phyloP scores from a whole-genome alignment of 2,888 invertebrate species.

The Ctena decussata region DNA sequence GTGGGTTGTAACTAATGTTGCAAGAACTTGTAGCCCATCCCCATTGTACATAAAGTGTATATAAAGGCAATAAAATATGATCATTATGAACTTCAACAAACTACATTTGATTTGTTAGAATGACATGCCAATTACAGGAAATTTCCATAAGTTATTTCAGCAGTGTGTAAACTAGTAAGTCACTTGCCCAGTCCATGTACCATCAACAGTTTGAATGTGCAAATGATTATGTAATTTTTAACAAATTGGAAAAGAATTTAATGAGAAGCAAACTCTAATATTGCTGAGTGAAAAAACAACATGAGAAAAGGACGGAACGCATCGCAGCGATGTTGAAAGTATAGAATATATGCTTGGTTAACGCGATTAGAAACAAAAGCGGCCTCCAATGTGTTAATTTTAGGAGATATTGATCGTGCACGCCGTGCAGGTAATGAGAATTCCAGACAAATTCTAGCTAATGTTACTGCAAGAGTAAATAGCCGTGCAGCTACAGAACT shows the following conservation, averaged over 20 bases:
- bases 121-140: neutral
- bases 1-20: no score
- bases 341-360: neutral
- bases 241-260: neutral
- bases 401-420: neutral
- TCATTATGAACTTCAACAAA: neutral
- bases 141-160: neutral
- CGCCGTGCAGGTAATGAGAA: neutral
- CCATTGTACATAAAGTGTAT: no score
- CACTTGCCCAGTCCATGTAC: neutral
- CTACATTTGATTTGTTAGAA: neutral
- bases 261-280: neutral
- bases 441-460: neutral
- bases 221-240: neutral
- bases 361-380: neutral
- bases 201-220: neutral
- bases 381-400: neutral
- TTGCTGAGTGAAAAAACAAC: neutral
- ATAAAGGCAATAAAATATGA: no score
- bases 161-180: neutral
- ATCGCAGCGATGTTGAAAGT: neutral
- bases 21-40: no score
- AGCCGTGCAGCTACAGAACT: neutral
- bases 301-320: neutral
- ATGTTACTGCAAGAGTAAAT: neutral